phyloP scores from a whole-genome alignment of 2,797 vertebrate species.

The Xenentodon cancila region DNA sequence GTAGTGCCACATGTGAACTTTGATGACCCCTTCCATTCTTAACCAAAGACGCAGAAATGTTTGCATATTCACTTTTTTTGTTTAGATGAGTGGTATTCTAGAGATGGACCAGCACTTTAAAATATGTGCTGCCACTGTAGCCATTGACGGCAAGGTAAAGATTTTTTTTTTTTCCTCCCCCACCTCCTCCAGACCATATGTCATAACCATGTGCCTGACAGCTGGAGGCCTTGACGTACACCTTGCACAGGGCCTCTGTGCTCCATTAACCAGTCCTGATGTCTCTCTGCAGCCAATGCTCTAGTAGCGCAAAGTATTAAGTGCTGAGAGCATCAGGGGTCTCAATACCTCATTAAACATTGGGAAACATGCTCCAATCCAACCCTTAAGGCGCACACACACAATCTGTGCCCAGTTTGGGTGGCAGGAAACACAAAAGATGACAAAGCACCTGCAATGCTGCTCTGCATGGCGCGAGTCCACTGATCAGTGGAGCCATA shows the following conservation, averaged over 20 bases:
- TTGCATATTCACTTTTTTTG: no score
- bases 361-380: conserved; percentile 62
- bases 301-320: conserved; percentile 45
- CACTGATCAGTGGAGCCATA: conserved; percentile 54
- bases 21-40: background rate
- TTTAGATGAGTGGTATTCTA: no score
- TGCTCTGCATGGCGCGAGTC: conserved; percentile 51
- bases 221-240: conserved; percentile 32
- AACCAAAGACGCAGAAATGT: no score
- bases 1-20: conserved; percentile 12
- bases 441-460: conserved; percentile 64
- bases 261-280: conserved; percentile 57
- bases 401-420: conserved; percentile 55
- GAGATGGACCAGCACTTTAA: no score
- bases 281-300: conserved; percentile 51
- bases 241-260: conserved; percentile 32
- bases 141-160: background rate
- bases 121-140: background rate
- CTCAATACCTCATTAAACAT: conserved; percentile 76
- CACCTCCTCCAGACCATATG: conserved; percentile 22
- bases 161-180: background rate
- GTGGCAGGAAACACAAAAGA: conserved; percentile 38
- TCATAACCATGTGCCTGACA: conserved; percentile 30
- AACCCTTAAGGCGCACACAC: conserved; percentile 54
- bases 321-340: conserved; percentile 53